Conservation (phyloP, 1,140 invertebrate genomes). For the Bombyx mandarina region DNA sequence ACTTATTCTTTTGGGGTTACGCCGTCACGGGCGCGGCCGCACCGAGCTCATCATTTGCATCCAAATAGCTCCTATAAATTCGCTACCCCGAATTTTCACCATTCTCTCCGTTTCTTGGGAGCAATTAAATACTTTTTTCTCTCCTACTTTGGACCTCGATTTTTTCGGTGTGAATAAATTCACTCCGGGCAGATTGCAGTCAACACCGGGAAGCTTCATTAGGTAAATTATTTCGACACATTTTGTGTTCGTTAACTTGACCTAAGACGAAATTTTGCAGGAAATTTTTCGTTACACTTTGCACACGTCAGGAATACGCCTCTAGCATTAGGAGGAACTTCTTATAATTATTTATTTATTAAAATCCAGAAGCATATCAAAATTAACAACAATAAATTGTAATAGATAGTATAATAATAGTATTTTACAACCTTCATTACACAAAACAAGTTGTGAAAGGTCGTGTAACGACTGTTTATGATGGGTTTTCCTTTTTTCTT, state of each 20-base stretch:
- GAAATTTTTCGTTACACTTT: too few species aligned
- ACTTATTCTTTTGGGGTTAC: conserved; percentile 61
- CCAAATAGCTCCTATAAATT: conserved; percentile 67
- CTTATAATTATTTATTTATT: too few species aligned
- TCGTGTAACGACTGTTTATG: too few species aligned
- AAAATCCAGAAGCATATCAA: too few species aligned
- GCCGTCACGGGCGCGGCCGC: conserved; percentile 39
- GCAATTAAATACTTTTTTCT: conserved; percentile 65
- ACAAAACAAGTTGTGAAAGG: too few species aligned
- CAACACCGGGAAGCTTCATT: conserved; percentile 40
- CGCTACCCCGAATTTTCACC: conserved; percentile 61
- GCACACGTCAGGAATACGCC: too few species aligned
- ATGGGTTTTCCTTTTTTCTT: too few species aligned
- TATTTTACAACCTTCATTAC: too few species aligned
- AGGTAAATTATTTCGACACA: conserved; percentile 44
- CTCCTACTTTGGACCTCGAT: conserved; percentile 29
- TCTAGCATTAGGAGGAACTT: too few species aligned
- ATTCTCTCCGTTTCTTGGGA: conserved; percentile 52
- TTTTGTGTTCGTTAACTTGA: conserved; percentile 8
- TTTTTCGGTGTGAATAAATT: conserved; percentile 50
- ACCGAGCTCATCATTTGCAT: conserved; percentile 63
- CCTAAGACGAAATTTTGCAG: too few species aligned
- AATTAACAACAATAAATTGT: too few species aligned
- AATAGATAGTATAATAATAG: too few species aligned
- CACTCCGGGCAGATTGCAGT: conserved; percentile 37